Conservation (phyloP, 2,797 vertebrate species). For the Hipposideros larvatus region DNA sequence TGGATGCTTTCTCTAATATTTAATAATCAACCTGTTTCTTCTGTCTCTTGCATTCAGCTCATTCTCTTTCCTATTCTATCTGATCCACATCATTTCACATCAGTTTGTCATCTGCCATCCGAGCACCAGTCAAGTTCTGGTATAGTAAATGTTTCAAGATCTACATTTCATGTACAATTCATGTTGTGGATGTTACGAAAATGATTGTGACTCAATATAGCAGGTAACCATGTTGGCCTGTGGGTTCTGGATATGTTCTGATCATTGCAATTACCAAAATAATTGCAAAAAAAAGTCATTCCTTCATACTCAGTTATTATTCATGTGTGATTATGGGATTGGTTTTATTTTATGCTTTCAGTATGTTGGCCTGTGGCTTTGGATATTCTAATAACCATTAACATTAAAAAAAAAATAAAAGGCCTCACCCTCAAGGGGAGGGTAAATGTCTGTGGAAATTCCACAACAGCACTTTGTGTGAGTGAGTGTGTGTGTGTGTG, state of each 20-base stretch:
- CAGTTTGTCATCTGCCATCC: slow-evolving; percentile 88
- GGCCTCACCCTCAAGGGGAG: neutral
- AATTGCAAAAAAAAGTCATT: neutral
- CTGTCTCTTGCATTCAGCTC: slow-evolving; percentile 88
- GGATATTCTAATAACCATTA: neutral
- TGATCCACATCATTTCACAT: slow-evolving; percentile 89
- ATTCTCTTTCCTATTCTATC: slow-evolving; percentile 87
- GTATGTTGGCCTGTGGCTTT: neutral
- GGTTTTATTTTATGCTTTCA: neutral
- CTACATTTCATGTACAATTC: slow-evolving; percentile 86
- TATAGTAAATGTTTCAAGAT: slow-evolving; percentile 89
- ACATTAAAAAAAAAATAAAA: neutral
- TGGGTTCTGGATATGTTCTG: neutral
- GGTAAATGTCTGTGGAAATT: neutral
- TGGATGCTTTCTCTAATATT: slow-evolving; percentile 80
- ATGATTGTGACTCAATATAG: slow-evolving; percentile 61
- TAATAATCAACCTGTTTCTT: slow-evolving; percentile 88
- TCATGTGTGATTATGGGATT: neutral
- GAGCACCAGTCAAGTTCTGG: slow-evolving; percentile 88
- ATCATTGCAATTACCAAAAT: slow-evolving; percentile 16
- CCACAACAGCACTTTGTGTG: neutral
- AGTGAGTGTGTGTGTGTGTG: neutral
- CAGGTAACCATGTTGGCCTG: neutral
- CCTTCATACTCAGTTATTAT: neutral
- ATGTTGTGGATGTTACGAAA: slow-evolving; percentile 78